These are phyloP conservation scores for Xestia xanthographa DNA, from an alignment of 2,888 invertebrate genomes.

Conservation along the genomic window DNA sequence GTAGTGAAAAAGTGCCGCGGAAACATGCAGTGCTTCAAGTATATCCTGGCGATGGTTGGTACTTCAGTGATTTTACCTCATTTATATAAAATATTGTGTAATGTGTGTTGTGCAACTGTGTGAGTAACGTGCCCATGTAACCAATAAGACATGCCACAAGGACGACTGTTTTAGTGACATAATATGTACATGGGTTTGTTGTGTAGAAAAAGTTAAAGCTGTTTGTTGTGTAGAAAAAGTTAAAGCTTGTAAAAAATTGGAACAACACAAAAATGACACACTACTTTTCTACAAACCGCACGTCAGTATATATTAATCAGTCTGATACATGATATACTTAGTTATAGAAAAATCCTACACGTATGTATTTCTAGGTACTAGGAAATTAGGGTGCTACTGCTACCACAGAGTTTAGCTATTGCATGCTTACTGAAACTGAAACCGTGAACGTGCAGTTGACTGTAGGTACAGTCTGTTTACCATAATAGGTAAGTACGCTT, in stretches of 20 bases:
- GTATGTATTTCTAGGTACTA: background rate
- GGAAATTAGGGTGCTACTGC: background rate
- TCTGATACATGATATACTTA: background rate
- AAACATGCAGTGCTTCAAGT: slow-evolving; percentile 67
- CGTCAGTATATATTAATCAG: too few species aligned
- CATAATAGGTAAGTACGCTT: background rate
- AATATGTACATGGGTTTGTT: too few species aligned
- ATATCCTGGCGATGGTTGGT: slow-evolving; percentile 67
- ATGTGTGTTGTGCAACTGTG: slow-evolving; percentile 41
- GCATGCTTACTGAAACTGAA: background rate
- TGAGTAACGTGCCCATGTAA: slow-evolving; percentile 24
- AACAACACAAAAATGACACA: background rate
- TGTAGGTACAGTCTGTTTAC: too few species aligned
- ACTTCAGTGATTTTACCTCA: background rate
- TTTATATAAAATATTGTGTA: background rate
- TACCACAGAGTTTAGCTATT: background rate
- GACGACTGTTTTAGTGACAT: slow-evolving; percentile 7
- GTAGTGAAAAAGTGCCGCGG: slow-evolving; percentile 7
- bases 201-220: background rate
- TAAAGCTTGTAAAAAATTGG: background rate
- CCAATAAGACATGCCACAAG: background rate
- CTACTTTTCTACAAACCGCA: too few species aligned
- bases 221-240: background rate
- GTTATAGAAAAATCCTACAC: background rate
- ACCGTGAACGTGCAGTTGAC: background rate